Percentiles rank a stretch among this genome's conserved stretches.
phyloP scores from a whole-genome alignment of 2,113 vertebrate species.

The Nothocercus nigrocapillus region DNA sequence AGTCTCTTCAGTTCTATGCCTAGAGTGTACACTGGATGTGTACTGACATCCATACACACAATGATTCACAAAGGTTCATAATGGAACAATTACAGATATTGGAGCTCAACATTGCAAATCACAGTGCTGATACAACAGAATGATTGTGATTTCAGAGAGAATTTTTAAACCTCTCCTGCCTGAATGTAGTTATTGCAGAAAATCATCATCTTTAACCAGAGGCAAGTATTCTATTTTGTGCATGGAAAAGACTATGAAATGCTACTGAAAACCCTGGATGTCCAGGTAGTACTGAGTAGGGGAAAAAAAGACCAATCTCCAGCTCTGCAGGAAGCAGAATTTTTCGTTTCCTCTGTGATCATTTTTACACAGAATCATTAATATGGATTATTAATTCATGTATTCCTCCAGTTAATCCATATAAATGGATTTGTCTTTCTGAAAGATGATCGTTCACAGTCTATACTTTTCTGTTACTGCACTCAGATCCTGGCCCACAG shows the following conservation, averaged over 20 bases:
- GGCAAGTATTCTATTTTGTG: not conserved
- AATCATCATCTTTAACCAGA: not conserved
- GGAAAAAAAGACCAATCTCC: not conserved
- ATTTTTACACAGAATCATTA: not conserved
- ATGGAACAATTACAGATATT: not conserved
- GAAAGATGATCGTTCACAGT: not conserved
- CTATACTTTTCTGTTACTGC: not conserved
- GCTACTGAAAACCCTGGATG: constrained; percentile 23
- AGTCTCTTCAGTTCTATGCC: not conserved
- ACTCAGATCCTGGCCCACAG: not conserved
- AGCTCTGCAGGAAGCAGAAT: not conserved
- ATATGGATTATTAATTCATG: no score
- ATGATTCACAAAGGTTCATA: not conserved
- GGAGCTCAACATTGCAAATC: not conserved
- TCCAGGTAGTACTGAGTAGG: not conserved
- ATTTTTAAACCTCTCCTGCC: not conserved
- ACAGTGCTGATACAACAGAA: not conserved
- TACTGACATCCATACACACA: not conserved
- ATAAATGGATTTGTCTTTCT: not conserved
- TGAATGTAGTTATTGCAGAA: not conserved
- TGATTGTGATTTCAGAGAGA: not conserved
- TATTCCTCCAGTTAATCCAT: no score
- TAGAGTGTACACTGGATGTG: not conserved
- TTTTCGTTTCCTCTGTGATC: not conserved
- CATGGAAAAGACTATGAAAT: not conserved